Percentiles rank a stretch among this genome's conserved stretches.
phyloP scores from a whole-genome alignment of 2,888 invertebrate species.

The Stictocephala bisonia region DNA sequence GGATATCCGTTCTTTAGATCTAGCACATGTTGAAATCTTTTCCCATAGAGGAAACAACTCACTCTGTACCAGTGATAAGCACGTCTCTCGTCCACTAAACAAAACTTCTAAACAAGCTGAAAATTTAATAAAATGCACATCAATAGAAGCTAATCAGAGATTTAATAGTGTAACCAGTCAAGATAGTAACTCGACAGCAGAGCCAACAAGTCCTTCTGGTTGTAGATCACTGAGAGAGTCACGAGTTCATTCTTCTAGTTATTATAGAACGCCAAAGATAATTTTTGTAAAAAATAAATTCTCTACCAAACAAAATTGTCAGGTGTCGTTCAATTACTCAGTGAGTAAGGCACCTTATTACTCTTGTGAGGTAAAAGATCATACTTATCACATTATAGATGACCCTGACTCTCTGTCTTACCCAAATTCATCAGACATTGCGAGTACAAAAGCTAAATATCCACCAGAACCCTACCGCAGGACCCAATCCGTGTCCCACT shows the following conservation, averaged over 20 bases:
- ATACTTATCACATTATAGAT: conserved; percentile 37
- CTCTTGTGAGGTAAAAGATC: conserved; percentile 3
- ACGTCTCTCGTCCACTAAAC: too few relatives aligned
- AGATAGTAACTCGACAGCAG: too few relatives aligned
- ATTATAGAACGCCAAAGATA: conserved; percentile 30
- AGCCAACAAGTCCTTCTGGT: too few relatives aligned
- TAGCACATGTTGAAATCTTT: conserved; percentile 47
- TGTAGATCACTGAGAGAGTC: too few relatives aligned
- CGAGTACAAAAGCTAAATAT: conserved; percentile 3
- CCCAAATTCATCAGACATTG: background rate
- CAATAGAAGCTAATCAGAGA: too few relatives aligned
- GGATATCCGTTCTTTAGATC: conserved; percentile 44
- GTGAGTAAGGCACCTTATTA: background rate
- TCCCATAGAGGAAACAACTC: background rate
- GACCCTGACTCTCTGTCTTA: conserved; percentile 22
- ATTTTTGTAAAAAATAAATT: conserved; percentile 42
- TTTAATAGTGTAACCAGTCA: too few relatives aligned
- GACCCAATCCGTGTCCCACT: conserved; percentile 46
- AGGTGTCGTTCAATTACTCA: background rate
- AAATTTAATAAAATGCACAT: too few relatives aligned
- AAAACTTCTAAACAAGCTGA: too few relatives aligned
- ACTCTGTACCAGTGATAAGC: too few relatives aligned
- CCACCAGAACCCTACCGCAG: conserved; percentile 22
- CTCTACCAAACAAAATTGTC: background rate
- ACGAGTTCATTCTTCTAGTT: too few relatives aligned